phyloP scores from a whole-genome alignment of 2,888 invertebrate genomes.

The Drosophila tanythrix region DNA sequence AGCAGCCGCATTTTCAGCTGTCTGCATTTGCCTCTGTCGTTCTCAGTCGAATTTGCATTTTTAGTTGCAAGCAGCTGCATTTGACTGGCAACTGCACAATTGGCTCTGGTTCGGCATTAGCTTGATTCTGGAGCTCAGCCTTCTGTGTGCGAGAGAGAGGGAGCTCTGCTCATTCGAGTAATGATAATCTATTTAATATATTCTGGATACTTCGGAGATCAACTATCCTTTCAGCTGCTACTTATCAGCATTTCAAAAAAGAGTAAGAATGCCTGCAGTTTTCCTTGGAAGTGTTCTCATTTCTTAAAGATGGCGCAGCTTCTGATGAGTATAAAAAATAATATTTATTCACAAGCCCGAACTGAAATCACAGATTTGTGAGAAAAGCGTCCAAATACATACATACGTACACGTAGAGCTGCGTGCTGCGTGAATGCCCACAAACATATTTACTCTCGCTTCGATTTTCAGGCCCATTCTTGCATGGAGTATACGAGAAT shows the following conservation, averaged over 20 bases:
- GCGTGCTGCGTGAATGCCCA: background rate
- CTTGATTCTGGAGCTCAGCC: background rate
- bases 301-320: background rate
- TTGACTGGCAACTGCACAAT: constrained; percentile 52
- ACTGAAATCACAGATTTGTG: background rate
- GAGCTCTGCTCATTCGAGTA: constrained; percentile 13
- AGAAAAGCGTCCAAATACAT: background rate
- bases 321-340: background rate
- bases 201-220: background rate
- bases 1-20: constrained; percentile 24
- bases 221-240: background rate
- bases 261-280: no score
- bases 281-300: no score
- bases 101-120: constrained; percentile 14
- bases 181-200: background rate
- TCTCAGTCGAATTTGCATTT: constrained; percentile 38
- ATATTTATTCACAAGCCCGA: background rate
- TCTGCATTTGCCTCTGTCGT: constrained; percentile 37
- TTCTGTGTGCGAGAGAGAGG: background rate
- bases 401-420: background rate
- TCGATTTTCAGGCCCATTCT: background rate
- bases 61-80: constrained; percentile 37
- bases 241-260: background rate
- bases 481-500: background rate
- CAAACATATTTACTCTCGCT: background rate